Percentiles rank a stretch among this genome's conserved stretches.
Conservation (phyloP, 2,888 invertebrate species). For the Rhaphigaster nebulosa region DNA sequence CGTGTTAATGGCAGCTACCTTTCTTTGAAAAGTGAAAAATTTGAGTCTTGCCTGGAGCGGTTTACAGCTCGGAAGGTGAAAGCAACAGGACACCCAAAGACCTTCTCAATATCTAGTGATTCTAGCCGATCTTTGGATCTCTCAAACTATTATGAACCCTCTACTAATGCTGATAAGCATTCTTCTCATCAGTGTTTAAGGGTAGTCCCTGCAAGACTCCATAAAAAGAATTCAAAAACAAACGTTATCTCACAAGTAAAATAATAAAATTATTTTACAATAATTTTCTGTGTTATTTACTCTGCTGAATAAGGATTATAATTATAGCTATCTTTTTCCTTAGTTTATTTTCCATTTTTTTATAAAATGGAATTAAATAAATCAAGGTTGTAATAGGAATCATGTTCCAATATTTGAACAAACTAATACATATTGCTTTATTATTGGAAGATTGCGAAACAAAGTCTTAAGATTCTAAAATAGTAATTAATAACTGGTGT, state of each 20-base stretch:
- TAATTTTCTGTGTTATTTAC: not conserved
- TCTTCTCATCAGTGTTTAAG: not conserved
- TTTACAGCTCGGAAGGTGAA: constrained; percentile 29
- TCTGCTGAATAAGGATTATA: not conserved
- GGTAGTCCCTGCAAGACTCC: not conserved
- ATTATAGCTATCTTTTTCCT: no score
- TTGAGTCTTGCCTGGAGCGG: constrained; percentile 5
- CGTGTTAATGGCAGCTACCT: not conserved
- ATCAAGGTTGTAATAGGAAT: no score
- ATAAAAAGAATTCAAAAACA: not conserved
- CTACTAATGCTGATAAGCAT: not conserved
- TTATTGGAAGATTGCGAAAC: no score
- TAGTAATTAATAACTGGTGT: no score
- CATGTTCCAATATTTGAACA: not conserved
- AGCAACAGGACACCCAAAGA: not conserved
- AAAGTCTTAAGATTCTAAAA: no score
- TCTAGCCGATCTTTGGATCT: not conserved
- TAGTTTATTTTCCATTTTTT: no score
- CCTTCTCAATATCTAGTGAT: not conserved
- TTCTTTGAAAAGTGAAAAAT: constrained; percentile 47
- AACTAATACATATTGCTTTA: not conserved
- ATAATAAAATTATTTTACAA: constrained; percentile 20
- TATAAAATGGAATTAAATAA: no score
- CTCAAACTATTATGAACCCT: not conserved
- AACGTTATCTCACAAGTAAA: not conserved